A percentile compares a stretch with the other conserved stretches of the same genome.
Evolutionary conservation across 2,797 vertebrate species (phyloP).

Genomic region (Thripadectes ignobilis): DNA sequence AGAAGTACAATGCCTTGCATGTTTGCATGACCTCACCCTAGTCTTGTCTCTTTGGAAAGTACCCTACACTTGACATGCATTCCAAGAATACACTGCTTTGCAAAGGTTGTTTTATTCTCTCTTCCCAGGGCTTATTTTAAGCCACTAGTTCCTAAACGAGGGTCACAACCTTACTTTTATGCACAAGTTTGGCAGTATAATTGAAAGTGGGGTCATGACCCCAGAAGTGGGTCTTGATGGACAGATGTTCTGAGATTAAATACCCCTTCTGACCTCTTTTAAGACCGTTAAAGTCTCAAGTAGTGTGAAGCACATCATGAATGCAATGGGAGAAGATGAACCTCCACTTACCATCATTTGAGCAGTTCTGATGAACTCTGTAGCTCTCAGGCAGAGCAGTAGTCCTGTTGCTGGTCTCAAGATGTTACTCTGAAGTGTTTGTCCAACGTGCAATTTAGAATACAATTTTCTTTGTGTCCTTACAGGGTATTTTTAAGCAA

Average conservation of each 20-base stretch:
- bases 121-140: conserved; percentile 51
- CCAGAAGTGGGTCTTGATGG: conserved; percentile 6
- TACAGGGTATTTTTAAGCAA: neutral
- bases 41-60: conserved; percentile 50
- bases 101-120: conserved; percentile 34
- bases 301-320: neutral
- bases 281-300: neutral
- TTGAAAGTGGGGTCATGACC: conserved; percentile 51
- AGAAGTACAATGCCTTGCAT: conserved; percentile 16
- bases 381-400: neutral
- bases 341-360: neutral
- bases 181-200: conserved; percentile 7
- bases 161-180: conserved; percentile 40
- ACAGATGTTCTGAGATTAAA: conserved; percentile 37
- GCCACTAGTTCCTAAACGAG: conserved; percentile 27
- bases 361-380: neutral
- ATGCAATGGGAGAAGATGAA: neutral
- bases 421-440: neutral
- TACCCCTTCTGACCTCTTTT: conserved; percentile 29
- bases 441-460: neutral
- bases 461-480: neutral
- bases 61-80: conserved; percentile 48
- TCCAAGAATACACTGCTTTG: conserved; percentile 40
- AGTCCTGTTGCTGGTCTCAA: neutral
- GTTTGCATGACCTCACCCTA: conserved; percentile 55